Percentiles rank a stretch among this genome's conserved stretches.
Evolutionary conservation across 2,113 vertebrate genomes (phyloP).

Genomic region (Psittacula cyanocephala): DNA sequence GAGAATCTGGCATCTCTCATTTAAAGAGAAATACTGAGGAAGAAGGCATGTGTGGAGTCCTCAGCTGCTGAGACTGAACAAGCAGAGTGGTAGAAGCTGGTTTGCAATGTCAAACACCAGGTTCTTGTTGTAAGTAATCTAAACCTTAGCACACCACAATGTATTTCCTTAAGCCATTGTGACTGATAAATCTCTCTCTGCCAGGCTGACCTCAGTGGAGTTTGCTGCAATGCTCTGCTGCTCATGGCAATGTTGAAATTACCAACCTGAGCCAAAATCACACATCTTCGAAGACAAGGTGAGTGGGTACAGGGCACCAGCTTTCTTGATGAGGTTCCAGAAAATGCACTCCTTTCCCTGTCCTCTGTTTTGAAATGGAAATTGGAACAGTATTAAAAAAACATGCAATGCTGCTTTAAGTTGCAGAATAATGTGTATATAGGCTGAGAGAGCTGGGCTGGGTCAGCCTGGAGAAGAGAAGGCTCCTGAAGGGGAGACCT

Average conservation of each 20-base stretch:
- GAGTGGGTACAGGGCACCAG: background rate
- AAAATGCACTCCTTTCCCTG: background rate
- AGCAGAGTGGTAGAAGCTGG: background rate
- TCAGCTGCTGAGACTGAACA: background rate
- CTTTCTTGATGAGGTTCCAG: background rate
- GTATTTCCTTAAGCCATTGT: background rate
- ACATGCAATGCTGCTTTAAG: background rate
- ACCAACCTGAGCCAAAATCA: background rate
- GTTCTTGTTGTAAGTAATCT: background rate
- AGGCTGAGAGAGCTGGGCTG: background rate
- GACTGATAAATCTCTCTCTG: background rate
- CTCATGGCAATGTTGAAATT: rapidly evolving
- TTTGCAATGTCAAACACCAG: background rate
- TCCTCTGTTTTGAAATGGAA: background rate
- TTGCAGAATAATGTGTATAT: rapidly evolving
- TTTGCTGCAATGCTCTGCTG: background rate
- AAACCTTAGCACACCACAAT: background rate
- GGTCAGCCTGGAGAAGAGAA: background rate
- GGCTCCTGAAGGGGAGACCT: background rate
- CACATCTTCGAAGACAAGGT: rapidly evolving
- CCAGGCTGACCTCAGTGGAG: background rate
- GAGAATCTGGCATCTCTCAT: background rate
- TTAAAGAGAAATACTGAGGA: background rate
- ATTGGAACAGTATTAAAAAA: background rate
- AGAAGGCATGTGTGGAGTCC: background rate